phyloP scores from a whole-genome alignment of 1,140 invertebrate genomes.

The Lasioglossum albipes region DNA sequence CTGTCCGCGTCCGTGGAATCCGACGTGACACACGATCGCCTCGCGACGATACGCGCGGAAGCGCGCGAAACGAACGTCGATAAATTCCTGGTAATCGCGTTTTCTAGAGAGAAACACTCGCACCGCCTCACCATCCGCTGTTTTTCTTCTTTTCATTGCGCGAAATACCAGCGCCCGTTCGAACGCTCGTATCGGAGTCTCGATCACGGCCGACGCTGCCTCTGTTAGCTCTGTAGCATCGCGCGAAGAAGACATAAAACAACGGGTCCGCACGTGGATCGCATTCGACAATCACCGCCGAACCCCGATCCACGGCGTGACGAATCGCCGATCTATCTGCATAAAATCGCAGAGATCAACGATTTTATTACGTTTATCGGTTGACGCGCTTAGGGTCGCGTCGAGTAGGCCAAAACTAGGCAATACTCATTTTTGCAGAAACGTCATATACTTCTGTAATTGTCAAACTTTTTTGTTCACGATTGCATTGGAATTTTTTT shows the following conservation, averaged over 20 bases:
- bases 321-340: no score
- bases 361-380: no score
- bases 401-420: no score
- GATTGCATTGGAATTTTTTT: no score
- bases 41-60: conserved; percentile 12
- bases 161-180: conserved; percentile 8
- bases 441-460: no score
- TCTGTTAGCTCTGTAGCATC: neutral
- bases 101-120: conserved; percentile 18
- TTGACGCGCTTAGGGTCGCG: no score
- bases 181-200: conserved; percentile 14
- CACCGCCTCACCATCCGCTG: conserved; percentile 32
- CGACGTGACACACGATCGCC: conserved; percentile 28
- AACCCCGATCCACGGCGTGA: no score
- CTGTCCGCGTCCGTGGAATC: conserved; percentile 14
- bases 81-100: conserved; percentile 46
- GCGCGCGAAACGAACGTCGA: conserved; percentile 27
- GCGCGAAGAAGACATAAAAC: neutral
- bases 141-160: conserved; percentile 10
- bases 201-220: conserved; percentile 27
- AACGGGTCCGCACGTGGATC: neutral
- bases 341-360: no score
- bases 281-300: neutral
- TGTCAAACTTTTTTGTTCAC: no score
- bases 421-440: no score